Evolutionary conservation across 2,888 invertebrate genomes (phyloP), one percentile per base, ranked within the genome.

Genomic region (Sturmia bella): DNA sequence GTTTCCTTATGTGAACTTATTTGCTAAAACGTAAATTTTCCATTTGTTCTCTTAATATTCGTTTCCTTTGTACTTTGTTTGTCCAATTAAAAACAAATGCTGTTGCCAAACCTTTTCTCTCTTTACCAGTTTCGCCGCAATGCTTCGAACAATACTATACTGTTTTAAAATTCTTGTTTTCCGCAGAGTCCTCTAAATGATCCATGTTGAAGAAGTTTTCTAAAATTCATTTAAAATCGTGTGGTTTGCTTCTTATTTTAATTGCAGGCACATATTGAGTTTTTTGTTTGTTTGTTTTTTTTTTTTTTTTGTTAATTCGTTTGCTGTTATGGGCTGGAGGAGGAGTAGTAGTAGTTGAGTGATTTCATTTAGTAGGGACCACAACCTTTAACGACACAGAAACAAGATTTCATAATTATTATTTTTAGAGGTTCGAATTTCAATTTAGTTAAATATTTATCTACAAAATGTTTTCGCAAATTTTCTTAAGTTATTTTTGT

Each of bases 381-480:
- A 92, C 92, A 92, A 93, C 93, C 93, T 93, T 93, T 91, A 90
- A 91, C 91, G 90, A 93, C 92, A 92, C 92, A 92, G 91, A 91
- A 91, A 91, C 91, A 92, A 91, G 88, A 91, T 91, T 91, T 90
- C 91, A 88, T 91, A 90, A 91, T 90, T 89, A 87, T 86, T 85
- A 73, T 70, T 80, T 64, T 59, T 81, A 57, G 83, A 32, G 11
- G 41, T 48, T 54, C 43, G 41, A 48, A 52, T 54, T 72, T 69
- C 56, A 57, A 21, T 9, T 56, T 37, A 1, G 19, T 50, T 37
- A 3, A 27, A 63, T 73, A 57, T 81, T 75, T 74, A 57, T 78
- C 75, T 83, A 15, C n/a, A 72, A 4, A 2, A 15, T 19, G 2
- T 19, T 11, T 17, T 54, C 0, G 45, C 69, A 15, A 52, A 69